phyloP scores from a whole-genome alignment of 1,140 invertebrate genomes.

The Lucilia cuprina region DNA sequence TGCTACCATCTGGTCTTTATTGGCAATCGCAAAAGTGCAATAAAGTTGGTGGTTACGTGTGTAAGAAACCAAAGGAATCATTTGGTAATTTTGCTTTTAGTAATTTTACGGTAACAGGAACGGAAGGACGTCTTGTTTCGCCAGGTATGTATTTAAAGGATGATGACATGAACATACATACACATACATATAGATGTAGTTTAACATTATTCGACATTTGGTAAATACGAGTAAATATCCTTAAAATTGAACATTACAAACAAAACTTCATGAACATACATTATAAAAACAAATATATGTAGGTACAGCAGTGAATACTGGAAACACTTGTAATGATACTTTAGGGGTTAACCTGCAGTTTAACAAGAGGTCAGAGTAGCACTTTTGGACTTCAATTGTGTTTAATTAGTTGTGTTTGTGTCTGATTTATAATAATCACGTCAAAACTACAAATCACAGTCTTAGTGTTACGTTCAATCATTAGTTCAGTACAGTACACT shows the following conservation, averaged over 20 bases:
- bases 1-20: slow-evolving; percentile 70
- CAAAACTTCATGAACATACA: no score
- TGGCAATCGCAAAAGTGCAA: slow-evolving; percentile 69
- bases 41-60: slow-evolving; percentile 72
- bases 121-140: slow-evolving; percentile 61
- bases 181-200: no score
- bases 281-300: no score
- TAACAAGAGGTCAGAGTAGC: no score
- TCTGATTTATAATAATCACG: no score
- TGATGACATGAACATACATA: no score
- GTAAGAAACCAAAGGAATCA: slow-evolving; percentile 62
- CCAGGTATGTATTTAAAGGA: slow-evolving; percentile 39
- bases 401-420: no score
- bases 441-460: no score
- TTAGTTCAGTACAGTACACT: no score
- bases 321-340: neutral
- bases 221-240: neutral
- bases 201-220: neutral
- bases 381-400: no score
- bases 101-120: slow-evolving; percentile 63
- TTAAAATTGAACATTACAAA: neutral
- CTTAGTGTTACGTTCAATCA: no score
- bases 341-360: neutral
- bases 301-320: neutral
- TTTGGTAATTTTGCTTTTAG: slow-evolving; percentile 43